phyloP scores from a whole-genome alignment of 2,113 vertebrate genomes.

The Fregata magnificens region DNA sequence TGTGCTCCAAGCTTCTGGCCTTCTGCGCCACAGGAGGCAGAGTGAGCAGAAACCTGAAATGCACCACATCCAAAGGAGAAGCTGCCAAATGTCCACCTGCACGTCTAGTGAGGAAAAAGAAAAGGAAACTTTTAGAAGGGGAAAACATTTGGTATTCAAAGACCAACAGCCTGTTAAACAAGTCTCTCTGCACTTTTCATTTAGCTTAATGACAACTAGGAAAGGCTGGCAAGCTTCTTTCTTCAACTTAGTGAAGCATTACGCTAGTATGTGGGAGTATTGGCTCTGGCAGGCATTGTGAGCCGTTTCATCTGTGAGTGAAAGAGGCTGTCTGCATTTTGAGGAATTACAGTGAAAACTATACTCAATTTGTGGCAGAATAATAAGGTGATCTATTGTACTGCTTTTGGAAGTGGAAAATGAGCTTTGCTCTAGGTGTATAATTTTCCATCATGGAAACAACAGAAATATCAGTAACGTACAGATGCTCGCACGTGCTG shows the following conservation, averaged over 20 bases:
- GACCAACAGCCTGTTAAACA: neutral
- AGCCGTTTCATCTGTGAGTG: constrained; percentile 32
- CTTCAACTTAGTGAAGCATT: constrained; percentile 13
- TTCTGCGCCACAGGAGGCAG: neutral
- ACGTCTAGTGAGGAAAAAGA: neutral
- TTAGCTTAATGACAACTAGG: neutral
- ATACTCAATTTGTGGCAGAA: constrained; percentile 25
- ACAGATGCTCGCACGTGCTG: neutral
- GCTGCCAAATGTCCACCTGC: neutral
- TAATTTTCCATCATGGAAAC: neutral
- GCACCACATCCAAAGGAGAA: neutral
- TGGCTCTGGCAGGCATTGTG: constrained; percentile 9
- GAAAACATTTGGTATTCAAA: neutral
- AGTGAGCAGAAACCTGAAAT: neutral
- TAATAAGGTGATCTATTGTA: constrained; percentile 40
- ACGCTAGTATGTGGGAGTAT: neutral
- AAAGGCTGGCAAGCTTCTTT: constrained; percentile 12
- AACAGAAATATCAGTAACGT: neutral
- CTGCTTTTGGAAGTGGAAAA: constrained; percentile 47
- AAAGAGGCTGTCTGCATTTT: constrained; percentile 27
- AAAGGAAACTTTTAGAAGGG: neutral
- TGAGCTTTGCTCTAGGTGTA: neutral
- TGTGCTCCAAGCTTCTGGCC: neutral
- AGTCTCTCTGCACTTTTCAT: neutral
- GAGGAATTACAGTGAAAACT: constrained; percentile 10